Evolutionary conservation across 1,140 invertebrate species (phyloP), one percentile per base, ranked within the genome.

Genomic region (Pogonognathellus flavescens): DNA sequence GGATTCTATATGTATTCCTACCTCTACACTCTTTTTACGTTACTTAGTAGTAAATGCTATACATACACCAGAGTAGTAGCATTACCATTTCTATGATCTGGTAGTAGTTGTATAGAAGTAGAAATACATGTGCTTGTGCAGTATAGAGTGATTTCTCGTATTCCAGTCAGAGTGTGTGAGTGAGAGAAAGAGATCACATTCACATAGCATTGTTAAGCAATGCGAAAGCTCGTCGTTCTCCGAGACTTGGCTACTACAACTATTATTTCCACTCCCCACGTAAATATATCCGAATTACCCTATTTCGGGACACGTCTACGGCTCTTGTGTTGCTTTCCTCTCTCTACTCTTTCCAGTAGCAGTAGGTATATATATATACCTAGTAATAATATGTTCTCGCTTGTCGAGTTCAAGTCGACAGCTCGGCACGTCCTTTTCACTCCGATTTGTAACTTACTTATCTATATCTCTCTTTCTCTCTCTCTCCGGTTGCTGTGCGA

Each of bases 381-480:
- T 57, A 13, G 11, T 57, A 13, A 13, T 13, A 14, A 13, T 57
- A 57, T 57, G 53, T 57, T 57, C 53, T 57, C 53, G 53, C 10
- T 31, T 76, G 22, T 76, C 70, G 22, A 76, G 70, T 50, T 14
- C 70, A 16, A 18, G 41, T 70, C 70, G 70, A 76, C 70, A 76
- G 70, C 70, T 76, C 70, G 31, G 31, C 70, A 76, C 70, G 70
- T 76, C 70, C 70, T 50, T 70, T 50, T 50, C 70, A 49, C 41
- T 50, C 41, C 31, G 25, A 76, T 76, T 76, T 50, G 31, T 76
- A 76, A 76, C 70, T 76, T 76, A 76, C 41, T 76, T 76, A 76
- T 76, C 70, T 76, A 25, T 13, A 14, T 41, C 25, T 49, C 53
- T 57, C 11, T 57, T 14, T 50, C 3, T 49, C 31, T 31, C 25